phyloP scores from a whole-genome alignment of 37 sponge, comb jelly and placozoan species.

The Tethya wilhelma region DNA sequence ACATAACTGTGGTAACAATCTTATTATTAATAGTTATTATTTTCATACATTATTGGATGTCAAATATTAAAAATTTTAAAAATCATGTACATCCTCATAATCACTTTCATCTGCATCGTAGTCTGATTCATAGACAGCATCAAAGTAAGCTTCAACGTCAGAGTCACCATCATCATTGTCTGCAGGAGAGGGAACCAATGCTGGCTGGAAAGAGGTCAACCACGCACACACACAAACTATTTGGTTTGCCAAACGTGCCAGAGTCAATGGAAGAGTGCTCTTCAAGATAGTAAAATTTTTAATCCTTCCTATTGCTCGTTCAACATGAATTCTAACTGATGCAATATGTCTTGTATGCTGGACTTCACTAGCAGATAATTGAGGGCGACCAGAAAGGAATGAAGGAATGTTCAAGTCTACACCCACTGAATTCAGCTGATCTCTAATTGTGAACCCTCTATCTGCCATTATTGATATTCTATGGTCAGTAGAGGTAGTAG shows the following conservation, averaged over 20 bases:
- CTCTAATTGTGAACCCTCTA: constrained; percentile 40
- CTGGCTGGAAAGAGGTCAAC: constrained; percentile 36
- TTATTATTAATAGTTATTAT: neutral
- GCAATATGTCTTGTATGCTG: constrained; percentile 44
- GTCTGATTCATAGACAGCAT: no score
- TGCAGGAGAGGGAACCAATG: constrained; percentile 15
- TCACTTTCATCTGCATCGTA: constrained; percentile 37
- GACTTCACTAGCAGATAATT: constrained; percentile 47
- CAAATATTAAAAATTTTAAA: no score
- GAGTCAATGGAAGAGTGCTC: constrained; percentile 15
- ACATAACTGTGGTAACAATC: no score
- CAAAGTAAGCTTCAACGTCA: constrained; percentile 24
- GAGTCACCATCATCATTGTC: constrained; percentile 2
- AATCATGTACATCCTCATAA: constrained; percentile 38
- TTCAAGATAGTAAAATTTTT: constrained; percentile 42
- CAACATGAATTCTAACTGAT: constrained; percentile 29
- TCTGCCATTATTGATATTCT: constrained; percentile 41
- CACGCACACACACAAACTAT: constrained; percentile 36
- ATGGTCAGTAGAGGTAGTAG: no score
- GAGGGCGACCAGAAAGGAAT: constrained; percentile 46
- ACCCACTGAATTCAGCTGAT: neutral
- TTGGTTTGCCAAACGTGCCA: constrained; percentile 31
- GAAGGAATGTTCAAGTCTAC: constrained; percentile 66
- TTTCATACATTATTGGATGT: constrained; percentile 11
- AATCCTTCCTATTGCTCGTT: constrained; percentile 29